phyloP scores from a whole-genome alignment of 1,140 invertebrate species.

The Drosophila prosaltans region DNA sequence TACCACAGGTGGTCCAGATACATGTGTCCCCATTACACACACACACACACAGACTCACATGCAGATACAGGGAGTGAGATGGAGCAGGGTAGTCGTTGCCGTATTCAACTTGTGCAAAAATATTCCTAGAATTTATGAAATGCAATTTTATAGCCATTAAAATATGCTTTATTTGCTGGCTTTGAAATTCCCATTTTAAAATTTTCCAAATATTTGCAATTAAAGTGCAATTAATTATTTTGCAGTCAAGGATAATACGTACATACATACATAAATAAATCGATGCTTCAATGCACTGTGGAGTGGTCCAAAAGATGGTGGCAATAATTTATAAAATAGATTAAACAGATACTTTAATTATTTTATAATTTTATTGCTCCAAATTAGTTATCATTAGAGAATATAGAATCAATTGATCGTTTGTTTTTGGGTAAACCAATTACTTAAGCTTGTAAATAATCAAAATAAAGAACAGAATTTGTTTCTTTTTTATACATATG shows the following conservation, averaged over 20 bases:
- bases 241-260: not conserved
- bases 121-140: slow-evolving; percentile 5
- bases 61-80: not conserved
- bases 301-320: not conserved
- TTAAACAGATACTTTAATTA: no score
- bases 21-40: slow-evolving; percentile 21
- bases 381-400: no score
- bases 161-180: slow-evolving; percentile 14
- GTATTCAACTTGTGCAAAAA: not conserved
- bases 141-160: slow-evolving; percentile 7
- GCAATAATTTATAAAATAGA: no score
- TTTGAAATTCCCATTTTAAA: not conserved
- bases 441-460: no score
- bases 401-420: no score
- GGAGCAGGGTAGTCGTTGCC: not conserved
- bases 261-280: not conserved
- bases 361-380: no score
- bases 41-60: slow-evolving; percentile 11
- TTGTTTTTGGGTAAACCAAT: no score
- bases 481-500: no score
- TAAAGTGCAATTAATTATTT: slow-evolving; percentile 49
- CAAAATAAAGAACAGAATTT: no score
- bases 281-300: not conserved
- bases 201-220: slow-evolving; percentile 19
- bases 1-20: slow-evolving; percentile 59